These are phyloP conservation scores for Opisthograptis luteolata DNA, from an alignment of 2,888 invertebrate genomes.

Conservation along the genomic window DNA sequence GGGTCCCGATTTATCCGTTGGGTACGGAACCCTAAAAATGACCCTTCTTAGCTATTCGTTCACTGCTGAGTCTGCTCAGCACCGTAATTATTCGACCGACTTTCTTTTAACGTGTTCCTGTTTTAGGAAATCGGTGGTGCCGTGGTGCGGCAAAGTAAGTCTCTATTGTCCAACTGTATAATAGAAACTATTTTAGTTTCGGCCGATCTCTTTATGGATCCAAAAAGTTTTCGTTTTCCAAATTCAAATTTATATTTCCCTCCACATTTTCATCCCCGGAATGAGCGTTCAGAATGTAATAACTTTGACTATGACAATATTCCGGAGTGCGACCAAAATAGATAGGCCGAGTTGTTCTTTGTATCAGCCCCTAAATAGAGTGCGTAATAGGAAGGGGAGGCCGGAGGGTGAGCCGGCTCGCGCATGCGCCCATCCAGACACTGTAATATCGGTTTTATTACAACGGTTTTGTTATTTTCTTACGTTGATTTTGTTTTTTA, in stretches of 20 bases:
- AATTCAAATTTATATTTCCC: constrained; percentile 38
- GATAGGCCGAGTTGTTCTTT: constrained; percentile 78
- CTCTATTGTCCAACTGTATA: too few species aligned
- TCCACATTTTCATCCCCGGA: constrained; percentile 45
- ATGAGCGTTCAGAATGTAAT: constrained; percentile 66
- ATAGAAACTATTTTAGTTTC: too few species aligned
- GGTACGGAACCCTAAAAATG: too few species aligned
- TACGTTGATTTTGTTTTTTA: constrained; percentile 48
- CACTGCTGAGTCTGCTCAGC: too few species aligned
- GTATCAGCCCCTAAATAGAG: constrained; percentile 83
- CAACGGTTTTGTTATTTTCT: constrained; percentile 71
- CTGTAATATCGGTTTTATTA: constrained; percentile 78
- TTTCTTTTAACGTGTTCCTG: too few species aligned
- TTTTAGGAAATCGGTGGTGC: too few species aligned
- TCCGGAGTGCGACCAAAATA: constrained; percentile 78
- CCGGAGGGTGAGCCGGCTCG: constrained; percentile 49
- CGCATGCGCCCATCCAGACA: constrained; percentile 65
- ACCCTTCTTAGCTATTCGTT: too few species aligned
- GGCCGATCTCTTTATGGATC: too few species aligned
- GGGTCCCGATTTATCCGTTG: too few species aligned
- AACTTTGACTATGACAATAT: constrained; percentile 76
- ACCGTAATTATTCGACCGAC: too few species aligned
- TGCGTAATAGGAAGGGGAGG: constrained; percentile 81
- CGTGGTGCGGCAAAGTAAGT: too few species aligned
- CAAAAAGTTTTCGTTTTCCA: not conserved